A percentile compares a stretch with the other conserved stretches of the same genome.
Conservation (phyloP, 2,888 invertebrate species). For the Isotomurus palustris region DNA sequence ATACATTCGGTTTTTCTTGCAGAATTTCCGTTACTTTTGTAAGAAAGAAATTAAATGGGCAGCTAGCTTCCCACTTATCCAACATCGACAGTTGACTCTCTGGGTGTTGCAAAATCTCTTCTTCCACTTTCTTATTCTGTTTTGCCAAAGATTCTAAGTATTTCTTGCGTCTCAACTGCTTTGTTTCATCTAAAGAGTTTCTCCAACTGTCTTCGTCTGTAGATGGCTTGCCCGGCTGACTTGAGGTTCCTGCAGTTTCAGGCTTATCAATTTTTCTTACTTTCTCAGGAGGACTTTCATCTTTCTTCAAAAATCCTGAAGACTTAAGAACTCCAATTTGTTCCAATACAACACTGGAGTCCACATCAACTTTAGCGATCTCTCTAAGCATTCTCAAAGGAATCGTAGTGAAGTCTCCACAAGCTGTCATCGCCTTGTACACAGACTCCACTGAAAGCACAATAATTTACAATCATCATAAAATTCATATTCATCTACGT, state of each 20-base stretch:
- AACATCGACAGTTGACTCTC: too few relatives aligned
- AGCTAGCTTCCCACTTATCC: conserved; percentile 61
- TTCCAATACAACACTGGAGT: conserved; percentile 54
- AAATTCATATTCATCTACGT: background rate
- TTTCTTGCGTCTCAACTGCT: conserved; percentile 9
- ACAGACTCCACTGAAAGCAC: conserved; percentile 61
- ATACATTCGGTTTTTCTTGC: conserved; percentile 10
- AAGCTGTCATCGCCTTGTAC: conserved; percentile 54
- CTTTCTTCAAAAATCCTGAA: conserved; percentile 12
- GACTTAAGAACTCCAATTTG: conserved; percentile 59
- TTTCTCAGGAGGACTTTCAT: background rate
- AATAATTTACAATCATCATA: conserved; percentile 3
- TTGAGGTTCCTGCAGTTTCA: too few relatives aligned
- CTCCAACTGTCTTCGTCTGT: background rate
- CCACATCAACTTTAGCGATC: conserved; percentile 1
- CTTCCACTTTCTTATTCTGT: too few relatives aligned
- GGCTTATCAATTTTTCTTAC: background rate
- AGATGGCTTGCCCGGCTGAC: background rate
- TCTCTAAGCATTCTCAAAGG: conserved; percentile 57
- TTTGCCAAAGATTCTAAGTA: conserved; percentile 4
- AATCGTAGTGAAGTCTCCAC: conserved; percentile 19
- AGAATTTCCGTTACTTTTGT: conserved; percentile 53
- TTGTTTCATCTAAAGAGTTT: conserved; percentile 6
- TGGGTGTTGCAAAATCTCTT: too few relatives aligned
- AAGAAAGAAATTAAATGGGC: conserved; percentile 71